phyloP scores from a whole-genome alignment of 2,797 vertebrate species.

The Tenualosa ilisha region DNA sequence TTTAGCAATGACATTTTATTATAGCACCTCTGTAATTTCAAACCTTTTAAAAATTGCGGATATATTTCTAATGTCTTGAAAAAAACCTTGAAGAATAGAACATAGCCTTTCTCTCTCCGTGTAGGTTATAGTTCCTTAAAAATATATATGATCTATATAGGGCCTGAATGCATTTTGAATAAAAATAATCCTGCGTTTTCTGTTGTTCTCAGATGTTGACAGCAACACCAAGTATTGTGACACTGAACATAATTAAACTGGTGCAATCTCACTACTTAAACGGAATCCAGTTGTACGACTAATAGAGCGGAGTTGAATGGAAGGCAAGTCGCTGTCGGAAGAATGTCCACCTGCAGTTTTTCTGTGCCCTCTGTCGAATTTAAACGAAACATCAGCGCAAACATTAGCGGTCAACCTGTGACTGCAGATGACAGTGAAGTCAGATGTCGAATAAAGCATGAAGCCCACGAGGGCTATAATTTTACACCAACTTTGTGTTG shows the following conservation, averaged over 20 bases:
- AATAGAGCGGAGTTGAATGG: slow-evolving; percentile 61
- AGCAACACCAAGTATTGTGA: background rate
- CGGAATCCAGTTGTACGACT: slow-evolving; percentile 57
- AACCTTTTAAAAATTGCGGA: background rate
- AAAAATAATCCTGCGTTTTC: background rate
- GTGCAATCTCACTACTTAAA: slow-evolving; percentile 36
- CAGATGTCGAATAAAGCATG: background rate
- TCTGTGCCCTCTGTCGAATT: slow-evolving; percentile 45
- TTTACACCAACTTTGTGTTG: background rate
- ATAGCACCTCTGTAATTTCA: background rate
- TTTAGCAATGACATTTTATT: background rate
- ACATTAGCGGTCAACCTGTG: slow-evolving; percentile 53
- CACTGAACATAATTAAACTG: background rate
- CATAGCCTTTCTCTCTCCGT: no score
- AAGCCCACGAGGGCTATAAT: background rate
- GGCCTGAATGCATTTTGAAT: background rate
- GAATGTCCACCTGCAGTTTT: slow-evolving; percentile 61
- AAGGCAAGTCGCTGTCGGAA: slow-evolving; percentile 59
- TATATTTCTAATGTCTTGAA: background rate
- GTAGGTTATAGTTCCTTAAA: no score
- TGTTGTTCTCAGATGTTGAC: background rate
- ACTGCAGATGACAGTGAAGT: background rate
- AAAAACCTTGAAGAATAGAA: background rate
- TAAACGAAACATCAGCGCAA: slow-evolving; percentile 58
- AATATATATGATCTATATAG: no score